Evolutionary conservation across 2,113 vertebrate species (phyloP), one percentile per base, ranked within the genome.

Genomic region (Semicossyphus pulcher): DNA sequence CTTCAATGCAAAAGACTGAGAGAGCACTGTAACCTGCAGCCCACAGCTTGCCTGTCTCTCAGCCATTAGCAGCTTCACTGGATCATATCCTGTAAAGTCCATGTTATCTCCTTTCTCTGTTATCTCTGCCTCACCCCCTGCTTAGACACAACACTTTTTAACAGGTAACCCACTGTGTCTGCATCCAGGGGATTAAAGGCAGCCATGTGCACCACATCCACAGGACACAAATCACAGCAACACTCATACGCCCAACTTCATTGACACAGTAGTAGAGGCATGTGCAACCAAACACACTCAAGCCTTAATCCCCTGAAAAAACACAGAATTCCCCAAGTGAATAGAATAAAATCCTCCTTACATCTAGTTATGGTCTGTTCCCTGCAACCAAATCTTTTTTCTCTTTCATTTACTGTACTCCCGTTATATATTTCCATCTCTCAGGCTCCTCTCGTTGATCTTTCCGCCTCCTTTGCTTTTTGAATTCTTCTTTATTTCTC

Each of bases 41-140:
- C 16, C 20, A 48, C 48, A 81, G 49, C 34, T 7, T 72, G 31
- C 41, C 45, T 56, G 53, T 49, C 28, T 44, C 56, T 75, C 45
- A 56, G 58, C 20, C 61, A 72, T 88, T 74, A 76, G 66, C 42
- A 56, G 69, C 74, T 72, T 66, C 71, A 74, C 61, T 72, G 45
- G 79, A 76, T 84, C 70, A 74, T 64, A 51, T 86, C 82, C 63
- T 76, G 36, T 67, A 72, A 83, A 66, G 37, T 76, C 49, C 67
- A 58, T 69, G 42, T 58, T 62, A 54, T 86, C 63, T 31, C 15
- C 47, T 47, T 26, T 51, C 39, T 34, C 61, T 21, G 18, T 76
- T 81, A 77, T 77, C 58, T 41, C 57, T 56, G 42, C 42, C 41
- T 63, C 3, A 3, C 65, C 47, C 70, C 49, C 72, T 77, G 65